Base-by-base conservation (phyloP, 2,113 vertebrate species). In the Bothrops jararaca region DNA sequence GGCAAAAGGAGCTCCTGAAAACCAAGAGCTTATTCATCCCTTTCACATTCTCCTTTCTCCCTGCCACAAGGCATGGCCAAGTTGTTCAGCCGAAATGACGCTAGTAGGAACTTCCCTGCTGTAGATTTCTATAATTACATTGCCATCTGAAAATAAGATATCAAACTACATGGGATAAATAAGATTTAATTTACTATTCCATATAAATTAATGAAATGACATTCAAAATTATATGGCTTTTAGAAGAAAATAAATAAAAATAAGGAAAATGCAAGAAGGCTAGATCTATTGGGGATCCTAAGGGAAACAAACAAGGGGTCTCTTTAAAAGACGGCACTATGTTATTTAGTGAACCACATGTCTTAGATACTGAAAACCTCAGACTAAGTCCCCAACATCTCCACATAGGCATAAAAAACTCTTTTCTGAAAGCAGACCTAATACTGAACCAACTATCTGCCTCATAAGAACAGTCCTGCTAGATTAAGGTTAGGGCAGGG, bases 21-120 rank as follows among this genome's bases (percentile, higher is more conserved):
- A 93, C 88, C 54, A 93, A 93, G 92, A 90, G 89, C 80, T 93
- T 93, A 90, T 93, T 93, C 89, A 93, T 90, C 18, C n/a, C 80
- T 86, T 64, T 85, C 52, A 34, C 45, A 64, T 90, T 90, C 92
- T 86, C 56, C 56, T 85, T 39, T 86, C 60, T 93, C 23, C 89
- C n/a, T 90, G 60, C 56, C 26, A 64, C n/a, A 93, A 53, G 56
- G 56, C 45, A 4, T 26, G 58, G 85, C 22, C 45, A 58, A 60
- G n/a, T 64, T 52, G 56, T 29, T 86, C 26, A 53, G 29, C 48
- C 58, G 23, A 29, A 42, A 29, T 80, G 48, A 18, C 23, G 42
- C 74, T 88, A n/a, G 48, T 89, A 80, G 26, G 45, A 92, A 57
- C 39, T 26, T 58, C 26, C 15, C 13, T 86, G 8, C 1, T 86